Base-by-base conservation (phyloP, 2,113 vertebrate genomes). In the Calyptommatus sinebrachiatus region DNA sequence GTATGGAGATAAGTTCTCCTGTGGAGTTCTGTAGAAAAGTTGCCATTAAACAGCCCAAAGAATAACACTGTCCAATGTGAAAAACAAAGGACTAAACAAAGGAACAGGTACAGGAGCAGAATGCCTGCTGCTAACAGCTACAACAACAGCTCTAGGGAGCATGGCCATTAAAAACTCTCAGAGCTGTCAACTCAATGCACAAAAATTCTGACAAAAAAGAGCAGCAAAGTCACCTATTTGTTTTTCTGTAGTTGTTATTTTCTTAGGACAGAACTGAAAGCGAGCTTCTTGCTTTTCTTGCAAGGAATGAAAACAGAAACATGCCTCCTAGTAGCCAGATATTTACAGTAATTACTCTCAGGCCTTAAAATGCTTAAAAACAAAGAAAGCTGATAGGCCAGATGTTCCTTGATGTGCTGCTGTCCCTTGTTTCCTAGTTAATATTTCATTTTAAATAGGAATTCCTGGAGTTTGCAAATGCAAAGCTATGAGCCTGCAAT, bases 11-110 rank as follows among this genome's bases (percentile, higher is more conserved):
- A 84, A 8, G 65, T 83, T 83, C 71, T 69, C 81, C 79, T 35
- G 7, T 11, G 60, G 76, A 88, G 67, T 77, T 48, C 79, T 83
- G 67, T 75, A 76, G 80, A n/a, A 71, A 78, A 85, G 72, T 41
- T 41, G 35, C 62, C 74, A 86, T 89, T 88, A 79, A 84, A 87
- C 63, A 88, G 77, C 24, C 77, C 41, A 71, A 79, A 79, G 24
- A 65, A 82, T 48, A 73, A 72, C n/a, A 63, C n/a, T 63, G 71
- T 68, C 21, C 76, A 68, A 60, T 57, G 66, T 78, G 35, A 85
- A 66, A 82, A 82, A 91, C 46, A 88, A 89, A 92, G 78, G 57
- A 7, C 48, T 79, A 71, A 84, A 89, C 85, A 50, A 35, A 69
- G 85, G 45, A 72, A 66, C n/a, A 73, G 73, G 26, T 83, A 82